phyloP scores from a whole-genome alignment of 1,140 invertebrate genomes.

The Aleiodes sp. region DNA sequence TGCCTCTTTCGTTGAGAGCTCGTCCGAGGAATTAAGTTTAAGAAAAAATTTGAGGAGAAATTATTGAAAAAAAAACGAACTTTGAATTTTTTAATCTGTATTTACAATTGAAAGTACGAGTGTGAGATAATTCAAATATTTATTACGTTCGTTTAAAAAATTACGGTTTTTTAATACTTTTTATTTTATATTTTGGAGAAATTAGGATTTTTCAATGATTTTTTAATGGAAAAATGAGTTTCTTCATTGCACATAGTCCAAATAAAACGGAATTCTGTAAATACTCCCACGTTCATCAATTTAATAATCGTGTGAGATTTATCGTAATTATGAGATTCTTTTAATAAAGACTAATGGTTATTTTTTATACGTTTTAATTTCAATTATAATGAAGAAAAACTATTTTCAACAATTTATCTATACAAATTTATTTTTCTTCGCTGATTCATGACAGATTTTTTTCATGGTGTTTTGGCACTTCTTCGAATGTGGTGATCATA shows the following conservation, averaged over 20 bases:
- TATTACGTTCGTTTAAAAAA: slow-evolving; percentile 22
- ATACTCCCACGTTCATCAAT: slow-evolving; percentile 50
- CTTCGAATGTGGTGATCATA: background rate
- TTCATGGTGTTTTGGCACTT: background rate
- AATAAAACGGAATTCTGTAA: slow-evolving; percentile 57
- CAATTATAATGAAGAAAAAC: slow-evolving; percentile 30
- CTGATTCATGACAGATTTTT: background rate
- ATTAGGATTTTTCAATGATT: slow-evolving; percentile 18
- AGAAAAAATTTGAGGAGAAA: background rate
- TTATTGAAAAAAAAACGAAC: background rate
- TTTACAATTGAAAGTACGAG: slow-evolving; percentile 4
- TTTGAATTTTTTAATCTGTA: slow-evolving; percentile 16
- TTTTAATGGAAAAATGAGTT: slow-evolving; percentile 33
- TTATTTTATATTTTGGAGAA: no score
- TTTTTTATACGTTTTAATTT: slow-evolving; percentile 51
- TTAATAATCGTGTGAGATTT: slow-evolving; percentile 40
- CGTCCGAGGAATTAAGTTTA: slow-evolving; percentile 54
- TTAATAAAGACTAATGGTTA: slow-evolving; percentile 60
- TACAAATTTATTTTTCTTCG: slow-evolving; percentile 27
- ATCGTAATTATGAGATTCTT: slow-evolving; percentile 48
- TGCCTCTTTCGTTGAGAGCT: slow-evolving; percentile 52
- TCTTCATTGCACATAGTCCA: slow-evolving; percentile 30
- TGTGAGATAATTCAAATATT: background rate
- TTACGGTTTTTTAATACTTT: slow-evolving; percentile 19
- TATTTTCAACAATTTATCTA: slow-evolving; percentile 34